Evolutionary conservation across 2,888 invertebrate genomes (phyloP).

Genomic region (Trypoxylon attenuatum): DNA sequence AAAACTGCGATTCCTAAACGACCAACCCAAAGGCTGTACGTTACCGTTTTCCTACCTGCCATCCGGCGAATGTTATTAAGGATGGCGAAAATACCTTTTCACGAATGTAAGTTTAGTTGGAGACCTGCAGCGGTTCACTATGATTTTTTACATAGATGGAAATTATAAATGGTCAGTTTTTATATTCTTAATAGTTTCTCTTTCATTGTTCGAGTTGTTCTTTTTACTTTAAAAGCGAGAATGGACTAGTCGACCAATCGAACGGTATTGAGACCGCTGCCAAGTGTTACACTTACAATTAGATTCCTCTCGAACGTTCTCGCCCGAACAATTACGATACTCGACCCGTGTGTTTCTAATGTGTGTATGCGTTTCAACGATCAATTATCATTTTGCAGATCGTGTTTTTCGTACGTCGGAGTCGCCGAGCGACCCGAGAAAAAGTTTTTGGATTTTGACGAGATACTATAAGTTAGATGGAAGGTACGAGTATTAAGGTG

Average conservation of each 20-base stretch:
- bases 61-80: too few species aligned
- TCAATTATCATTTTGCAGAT: constrained; percentile 15
- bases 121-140: too few species aligned
- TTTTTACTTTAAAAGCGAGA: too few species aligned
- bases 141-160: too few species aligned
- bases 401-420: constrained; percentile 4
- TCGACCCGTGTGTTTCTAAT: constrained; percentile 49
- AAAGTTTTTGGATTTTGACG: not conserved
- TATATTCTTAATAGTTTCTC: too few species aligned
- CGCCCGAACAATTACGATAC: constrained; percentile 25
- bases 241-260: too few species aligned
- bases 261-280: too few species aligned
- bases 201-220: too few species aligned
- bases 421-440: not conserved
- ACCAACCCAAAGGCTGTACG: constrained; percentile 51
- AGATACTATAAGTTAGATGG: constrained; percentile 8
- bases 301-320: constrained; percentile 1
- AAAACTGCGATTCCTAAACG: constrained; percentile 33
- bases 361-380: constrained; percentile 34
- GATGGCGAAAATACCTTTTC: too few species aligned
- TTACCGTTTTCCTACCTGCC: constrained; percentile 32
- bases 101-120: too few species aligned
- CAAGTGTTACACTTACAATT: not conserved
- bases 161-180: too few species aligned
- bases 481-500: constrained; percentile 14